Evolutionary conservation across 2,113 vertebrate species (phyloP).

Genomic region (Oryzias woworae): DNA sequence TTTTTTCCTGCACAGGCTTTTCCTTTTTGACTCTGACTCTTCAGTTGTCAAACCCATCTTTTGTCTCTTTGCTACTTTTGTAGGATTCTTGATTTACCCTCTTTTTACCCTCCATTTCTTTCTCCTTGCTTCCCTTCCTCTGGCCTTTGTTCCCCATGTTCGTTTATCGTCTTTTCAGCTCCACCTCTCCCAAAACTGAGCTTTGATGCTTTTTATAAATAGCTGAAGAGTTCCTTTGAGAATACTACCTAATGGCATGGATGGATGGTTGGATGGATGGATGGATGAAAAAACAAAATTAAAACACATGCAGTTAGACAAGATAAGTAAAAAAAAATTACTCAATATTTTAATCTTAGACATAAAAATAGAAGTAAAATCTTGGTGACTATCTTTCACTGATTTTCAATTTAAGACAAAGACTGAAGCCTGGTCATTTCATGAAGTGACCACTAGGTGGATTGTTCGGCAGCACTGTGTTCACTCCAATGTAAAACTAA

Average conservation of each 20-base stretch:
- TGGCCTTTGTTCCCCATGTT: slow-evolving; percentile 7
- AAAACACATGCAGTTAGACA: slow-evolving; percentile 5
- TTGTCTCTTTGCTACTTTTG: not conserved
- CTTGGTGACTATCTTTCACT: too few species aligned
- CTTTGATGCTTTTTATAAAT: slow-evolving; percentile 74
- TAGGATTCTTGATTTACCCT: too few species aligned
- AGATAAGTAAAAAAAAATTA: too few species aligned
- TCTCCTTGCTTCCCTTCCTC: slow-evolving; percentile 4
- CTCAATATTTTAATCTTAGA: too few species aligned
- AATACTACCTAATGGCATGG: slow-evolving; percentile 60
- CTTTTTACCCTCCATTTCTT: not conserved
- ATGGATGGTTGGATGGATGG: slow-evolving; percentile 22
- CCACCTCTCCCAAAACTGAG: slow-evolving; percentile 55
- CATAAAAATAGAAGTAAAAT: too few species aligned
- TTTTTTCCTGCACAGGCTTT: slow-evolving; percentile 12
- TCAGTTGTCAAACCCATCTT: not conserved
- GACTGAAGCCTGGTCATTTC: too few species aligned
- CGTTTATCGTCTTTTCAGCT: not conserved
- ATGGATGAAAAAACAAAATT: slow-evolving; percentile 55
- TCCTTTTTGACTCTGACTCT: not conserved
- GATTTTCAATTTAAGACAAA: too few species aligned
- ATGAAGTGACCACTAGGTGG: too few species aligned
- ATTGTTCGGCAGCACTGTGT: too few species aligned
- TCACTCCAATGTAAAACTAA: too few species aligned
- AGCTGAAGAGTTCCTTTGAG: slow-evolving; percentile 67